Evolutionary conservation across 2,888 invertebrate genomes (phyloP).

Genomic region (Cancer borealis): DNA sequence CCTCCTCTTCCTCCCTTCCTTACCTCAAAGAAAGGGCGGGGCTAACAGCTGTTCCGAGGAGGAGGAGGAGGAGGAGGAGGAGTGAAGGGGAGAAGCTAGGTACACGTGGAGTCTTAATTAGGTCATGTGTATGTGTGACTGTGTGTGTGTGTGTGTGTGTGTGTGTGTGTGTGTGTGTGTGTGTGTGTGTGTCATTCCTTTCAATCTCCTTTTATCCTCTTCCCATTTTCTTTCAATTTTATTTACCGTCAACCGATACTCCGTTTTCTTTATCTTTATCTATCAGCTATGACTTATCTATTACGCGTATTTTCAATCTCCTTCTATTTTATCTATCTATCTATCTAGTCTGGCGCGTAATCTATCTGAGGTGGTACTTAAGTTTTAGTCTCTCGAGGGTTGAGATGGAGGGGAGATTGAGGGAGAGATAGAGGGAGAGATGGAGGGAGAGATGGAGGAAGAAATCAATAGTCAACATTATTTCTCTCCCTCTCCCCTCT

Average conservation of each 20-base stretch:
- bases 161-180: conserved; percentile 43
- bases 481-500: not conserved
- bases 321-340: not conserved
- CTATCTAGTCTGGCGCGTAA: not conserved
- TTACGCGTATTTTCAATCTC: not conserved
- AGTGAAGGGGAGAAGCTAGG: not conserved
- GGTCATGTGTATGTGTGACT: conserved; percentile 25
- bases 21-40: conserved; percentile 2
- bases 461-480: conserved; percentile 10
- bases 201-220: too few species aligned
- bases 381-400: not conserved
- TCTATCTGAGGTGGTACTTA: conserved; percentile 12
- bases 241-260: too few species aligned
- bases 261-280: not conserved
- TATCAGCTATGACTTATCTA: conserved; percentile 17
- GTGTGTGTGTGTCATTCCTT: not conserved
- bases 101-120: conserved; percentile 36
- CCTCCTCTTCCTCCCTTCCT: not conserved
- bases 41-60: not conserved
- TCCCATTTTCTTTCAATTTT: too few species aligned
- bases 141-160: conserved; percentile 40
- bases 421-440: not conserved
- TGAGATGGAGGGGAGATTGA: not conserved
- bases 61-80: conserved; percentile 22
- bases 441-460: not conserved